A percentile compares a stretch with the other conserved stretches of the same genome.
Conservation (phyloP, 2,113 vertebrate species). For the Corythaixoides concolor region DNA sequence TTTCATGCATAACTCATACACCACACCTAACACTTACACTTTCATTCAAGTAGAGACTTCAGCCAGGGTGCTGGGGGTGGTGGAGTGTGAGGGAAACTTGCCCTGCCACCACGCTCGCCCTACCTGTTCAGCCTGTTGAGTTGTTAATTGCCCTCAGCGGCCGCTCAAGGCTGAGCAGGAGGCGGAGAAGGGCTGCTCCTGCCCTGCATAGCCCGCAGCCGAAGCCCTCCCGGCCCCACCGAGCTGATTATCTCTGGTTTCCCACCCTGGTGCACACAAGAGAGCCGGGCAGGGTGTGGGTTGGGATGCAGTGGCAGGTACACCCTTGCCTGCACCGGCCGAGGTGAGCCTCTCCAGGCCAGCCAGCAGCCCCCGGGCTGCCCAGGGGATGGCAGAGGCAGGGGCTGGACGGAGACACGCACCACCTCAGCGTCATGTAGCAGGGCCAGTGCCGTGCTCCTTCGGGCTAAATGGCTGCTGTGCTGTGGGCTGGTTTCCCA, state of each 20-base stretch:
- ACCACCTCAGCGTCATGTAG: fast-evolving
- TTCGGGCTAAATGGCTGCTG: not conserved
- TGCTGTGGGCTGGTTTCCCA: not conserved
- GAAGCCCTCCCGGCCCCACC: not conserved
- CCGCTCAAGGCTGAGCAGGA: not conserved
- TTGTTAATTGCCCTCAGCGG: not conserved
- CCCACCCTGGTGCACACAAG: not conserved
- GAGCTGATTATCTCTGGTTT: not conserved
- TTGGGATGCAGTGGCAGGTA: fast-evolving
- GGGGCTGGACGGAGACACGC: fast-evolving
- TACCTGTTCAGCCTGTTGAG: constrained; percentile 49
- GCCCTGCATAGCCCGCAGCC: not conserved
- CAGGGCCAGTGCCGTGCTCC: fast-evolving
- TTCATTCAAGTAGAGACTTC: constrained; percentile 27
- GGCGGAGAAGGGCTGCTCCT: not conserved
- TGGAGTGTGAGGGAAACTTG: constrained; percentile 31
- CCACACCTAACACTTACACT: constrained; percentile 41
- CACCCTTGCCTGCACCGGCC: not conserved
- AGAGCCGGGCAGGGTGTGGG: not conserved
- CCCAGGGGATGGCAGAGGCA: fast-evolving
- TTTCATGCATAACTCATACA: not conserved
- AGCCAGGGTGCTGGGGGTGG: not conserved
- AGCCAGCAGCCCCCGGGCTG: not conserved
- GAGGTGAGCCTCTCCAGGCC: not conserved
- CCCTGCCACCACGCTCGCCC: not conserved